Conservation (phyloP, 2,113 vertebrate species). For the Beaufortia kweichowensis region DNA sequence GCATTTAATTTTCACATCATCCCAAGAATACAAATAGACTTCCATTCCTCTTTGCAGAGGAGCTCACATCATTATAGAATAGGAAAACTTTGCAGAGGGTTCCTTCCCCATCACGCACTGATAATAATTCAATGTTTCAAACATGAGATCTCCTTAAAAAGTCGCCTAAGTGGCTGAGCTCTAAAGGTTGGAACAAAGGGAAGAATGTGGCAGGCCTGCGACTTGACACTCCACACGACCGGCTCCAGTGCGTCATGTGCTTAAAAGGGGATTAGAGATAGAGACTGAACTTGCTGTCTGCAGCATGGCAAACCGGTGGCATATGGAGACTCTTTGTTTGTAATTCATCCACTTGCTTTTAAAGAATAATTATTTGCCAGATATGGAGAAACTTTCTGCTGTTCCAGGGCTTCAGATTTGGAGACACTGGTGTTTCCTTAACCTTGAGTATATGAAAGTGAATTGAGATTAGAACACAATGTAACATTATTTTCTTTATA, state of each 20-base stretch:
- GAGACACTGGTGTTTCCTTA: not conserved
- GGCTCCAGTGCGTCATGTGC: slow-evolving; percentile 25
- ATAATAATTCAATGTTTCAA: slow-evolving; percentile 50
- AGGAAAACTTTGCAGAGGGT: slow-evolving; percentile 31
- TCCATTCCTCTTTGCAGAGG: not conserved
- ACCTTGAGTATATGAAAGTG: not conserved
- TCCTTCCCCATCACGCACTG: slow-evolving; percentile 23
- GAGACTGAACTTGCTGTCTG: slow-evolving; percentile 22
- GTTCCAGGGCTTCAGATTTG: not conserved
- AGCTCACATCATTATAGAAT: slow-evolving; percentile 14
- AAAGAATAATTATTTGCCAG: slow-evolving; percentile 18
- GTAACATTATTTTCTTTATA: not conserved
- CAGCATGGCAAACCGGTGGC: slow-evolving; percentile 3
- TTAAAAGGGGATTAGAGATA: slow-evolving; percentile 41
- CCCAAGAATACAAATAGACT: slow-evolving; percentile 24
- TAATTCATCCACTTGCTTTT: slow-evolving; percentile 19
- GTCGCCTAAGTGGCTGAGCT: slow-evolving; percentile 27
- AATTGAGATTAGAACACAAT: not conserved
- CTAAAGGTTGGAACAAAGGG: slow-evolving; percentile 42
- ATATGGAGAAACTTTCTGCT: not conserved
- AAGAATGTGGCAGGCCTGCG: slow-evolving; percentile 38
- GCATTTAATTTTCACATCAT: slow-evolving; percentile 23
- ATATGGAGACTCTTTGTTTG: slow-evolving; percentile 21
- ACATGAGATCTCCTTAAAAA: slow-evolving; percentile 42
- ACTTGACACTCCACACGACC: slow-evolving; percentile 26